phyloP scores from a whole-genome alignment of 2,113 vertebrate genomes.

The Tichodroma muraria region DNA sequence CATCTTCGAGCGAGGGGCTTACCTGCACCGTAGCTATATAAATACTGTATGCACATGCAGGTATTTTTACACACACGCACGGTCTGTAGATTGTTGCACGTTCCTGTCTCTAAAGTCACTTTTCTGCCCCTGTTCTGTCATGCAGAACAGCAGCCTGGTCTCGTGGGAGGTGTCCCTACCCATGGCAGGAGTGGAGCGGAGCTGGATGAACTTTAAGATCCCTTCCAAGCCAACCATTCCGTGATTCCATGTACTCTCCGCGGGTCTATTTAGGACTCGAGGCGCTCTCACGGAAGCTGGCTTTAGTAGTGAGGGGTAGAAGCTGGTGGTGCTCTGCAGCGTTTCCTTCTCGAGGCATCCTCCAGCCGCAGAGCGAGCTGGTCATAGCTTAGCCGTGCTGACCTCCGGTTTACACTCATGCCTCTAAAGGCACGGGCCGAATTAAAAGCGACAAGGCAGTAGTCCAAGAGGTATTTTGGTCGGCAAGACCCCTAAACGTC shows the following conservation, averaged over 20 bases:
- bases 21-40: rapidly evolving
- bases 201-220: not conserved
- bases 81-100: rapidly evolving
- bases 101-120: not conserved
- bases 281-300: not conserved
- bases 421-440: not conserved
- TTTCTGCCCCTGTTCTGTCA: not conserved
- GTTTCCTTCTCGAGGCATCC: not conserved
- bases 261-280: rapidly evolving
- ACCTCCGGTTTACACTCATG: not conserved
- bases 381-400: not conserved
- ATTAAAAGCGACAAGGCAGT: not conserved
- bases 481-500: not conserved
- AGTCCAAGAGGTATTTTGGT: not conserved
- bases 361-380: not conserved
- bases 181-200: not conserved
- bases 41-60: rapidly evolving
- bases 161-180: not conserved
- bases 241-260: rapidly evolving
- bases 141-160: not conserved
- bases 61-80: not conserved
- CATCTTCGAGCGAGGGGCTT: rapidly evolving
- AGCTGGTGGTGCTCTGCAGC: not conserved
- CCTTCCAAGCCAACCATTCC: not conserved
- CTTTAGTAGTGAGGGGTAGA: not conserved